phyloP scores from a whole-genome alignment of 2,113 vertebrate species.

The Solea senegalensis region DNA sequence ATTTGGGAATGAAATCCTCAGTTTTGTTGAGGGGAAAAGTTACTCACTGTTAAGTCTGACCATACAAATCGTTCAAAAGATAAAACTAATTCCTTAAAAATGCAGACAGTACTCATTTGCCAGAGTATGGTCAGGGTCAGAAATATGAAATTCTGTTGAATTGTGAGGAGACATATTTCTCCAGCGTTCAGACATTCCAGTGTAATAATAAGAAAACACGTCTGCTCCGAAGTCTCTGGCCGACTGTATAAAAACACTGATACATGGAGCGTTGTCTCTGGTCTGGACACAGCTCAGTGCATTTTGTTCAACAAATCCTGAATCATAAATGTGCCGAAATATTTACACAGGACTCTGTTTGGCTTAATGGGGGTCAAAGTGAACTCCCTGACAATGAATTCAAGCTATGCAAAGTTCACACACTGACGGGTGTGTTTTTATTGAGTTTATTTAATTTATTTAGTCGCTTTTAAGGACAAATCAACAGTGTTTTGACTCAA shows the following conservation, averaged over 20 bases:
- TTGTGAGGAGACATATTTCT: constrained; percentile 3
- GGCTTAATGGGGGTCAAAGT: no score
- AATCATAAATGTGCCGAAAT: constrained; percentile 42
- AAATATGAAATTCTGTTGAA: not conserved
- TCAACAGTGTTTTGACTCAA: no score
- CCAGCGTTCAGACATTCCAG: constrained; percentile 1
- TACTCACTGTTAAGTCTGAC: not conserved
- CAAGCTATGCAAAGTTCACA: no score
- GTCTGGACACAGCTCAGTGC: not conserved
- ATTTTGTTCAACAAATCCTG: constrained; percentile 9
- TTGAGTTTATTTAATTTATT: no score
- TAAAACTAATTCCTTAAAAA: constrained; percentile 7
- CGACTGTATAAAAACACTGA: not conserved
- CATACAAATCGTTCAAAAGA: not conserved
- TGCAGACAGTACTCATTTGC: constrained; percentile 10
- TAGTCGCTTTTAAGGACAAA: no score
- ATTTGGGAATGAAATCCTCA: no score
- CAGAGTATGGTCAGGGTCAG: not conserved
- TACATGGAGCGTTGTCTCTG: no score
- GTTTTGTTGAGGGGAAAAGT: not conserved
- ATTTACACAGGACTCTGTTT: constrained; percentile 1
- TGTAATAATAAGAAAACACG: not conserved
- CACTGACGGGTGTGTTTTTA: no score
- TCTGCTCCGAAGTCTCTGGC: not conserved
- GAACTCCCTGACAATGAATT: no score